Evolutionary conservation across 2,888 invertebrate species (phyloP).

Genomic region (Trissolcus brochymenae): DNA sequence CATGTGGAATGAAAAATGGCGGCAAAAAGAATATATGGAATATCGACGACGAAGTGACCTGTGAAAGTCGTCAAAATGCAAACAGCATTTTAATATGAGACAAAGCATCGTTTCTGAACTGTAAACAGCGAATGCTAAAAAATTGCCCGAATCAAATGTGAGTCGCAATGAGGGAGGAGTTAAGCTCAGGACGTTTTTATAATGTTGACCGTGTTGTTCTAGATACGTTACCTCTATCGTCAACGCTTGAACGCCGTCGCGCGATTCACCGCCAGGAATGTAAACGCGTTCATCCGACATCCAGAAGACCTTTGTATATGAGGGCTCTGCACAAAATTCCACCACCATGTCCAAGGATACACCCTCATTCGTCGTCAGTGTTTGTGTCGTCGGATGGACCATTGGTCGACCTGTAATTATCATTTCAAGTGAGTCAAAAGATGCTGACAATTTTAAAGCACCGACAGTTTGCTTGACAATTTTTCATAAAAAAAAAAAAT

Average conservation of each 20-base stretch:
- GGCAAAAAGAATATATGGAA: slow-evolving; percentile 36
- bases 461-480: background rate
- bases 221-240: slow-evolving; percentile 66
- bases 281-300: slow-evolving; percentile 79
- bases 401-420: slow-evolving; percentile 81
- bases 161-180: slow-evolving; percentile 41
- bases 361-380: slow-evolving; percentile 83
- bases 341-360: slow-evolving; percentile 83
- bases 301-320: slow-evolving; percentile 81
- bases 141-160: slow-evolving; percentile 32
- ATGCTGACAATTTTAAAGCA: background rate
- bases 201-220: slow-evolving; percentile 31
- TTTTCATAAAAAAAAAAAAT: background rate
- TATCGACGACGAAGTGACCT: slow-evolving; percentile 37
- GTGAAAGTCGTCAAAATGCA: slow-evolving; percentile 28
- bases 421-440: slow-evolving; percentile 4
- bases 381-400: slow-evolving; percentile 81
- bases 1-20: slow-evolving; percentile 25
- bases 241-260: slow-evolving; percentile 71
- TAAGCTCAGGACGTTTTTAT: slow-evolving; percentile 18
- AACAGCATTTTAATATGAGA: slow-evolving; percentile 36
- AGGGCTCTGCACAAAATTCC: slow-evolving; percentile 88
- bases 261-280: slow-evolving; percentile 78
- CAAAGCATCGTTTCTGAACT: slow-evolving; percentile 39
- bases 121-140: slow-evolving; percentile 39